Conservation (phyloP, 2,797 vertebrate genomes). For the Amniataba percoides region DNA sequence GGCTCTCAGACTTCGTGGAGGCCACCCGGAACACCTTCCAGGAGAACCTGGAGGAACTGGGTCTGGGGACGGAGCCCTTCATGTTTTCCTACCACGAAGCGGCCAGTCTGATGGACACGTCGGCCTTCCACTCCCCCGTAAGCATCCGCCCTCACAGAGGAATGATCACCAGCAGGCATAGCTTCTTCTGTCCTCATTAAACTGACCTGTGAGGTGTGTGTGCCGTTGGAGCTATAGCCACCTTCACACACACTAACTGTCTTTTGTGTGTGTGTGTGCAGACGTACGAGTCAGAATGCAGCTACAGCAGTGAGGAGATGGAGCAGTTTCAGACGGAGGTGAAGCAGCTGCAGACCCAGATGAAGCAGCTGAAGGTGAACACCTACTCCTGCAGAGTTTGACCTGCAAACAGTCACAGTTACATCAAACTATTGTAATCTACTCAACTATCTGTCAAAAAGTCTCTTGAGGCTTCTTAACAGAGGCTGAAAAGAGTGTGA, state of each 20-base stretch:
- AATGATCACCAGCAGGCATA: not conserved
- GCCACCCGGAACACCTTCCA: constrained; percentile 85
- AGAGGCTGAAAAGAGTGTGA: not conserved
- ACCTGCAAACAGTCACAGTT: not conserved
- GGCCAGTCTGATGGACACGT: constrained; percentile 92
- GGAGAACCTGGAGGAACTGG: constrained; percentile 87
- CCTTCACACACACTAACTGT: not conserved
- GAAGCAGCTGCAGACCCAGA: constrained; percentile 88
- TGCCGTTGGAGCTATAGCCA: too few species aligned
- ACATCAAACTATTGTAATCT: not conserved
- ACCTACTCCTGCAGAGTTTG: not conserved
- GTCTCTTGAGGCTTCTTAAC: not conserved
- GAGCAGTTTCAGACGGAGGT: constrained; percentile 90
- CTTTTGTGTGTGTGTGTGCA: constrained; percentile 50
- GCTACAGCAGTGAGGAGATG: constrained; percentile 88
- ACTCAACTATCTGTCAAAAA: too few species aligned
- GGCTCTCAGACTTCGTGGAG: constrained; percentile 88
- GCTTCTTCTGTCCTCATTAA: too few species aligned
- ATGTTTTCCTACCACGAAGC: constrained; percentile 92
- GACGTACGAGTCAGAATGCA: constrained; percentile 87
- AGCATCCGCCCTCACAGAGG: constrained; percentile 55
- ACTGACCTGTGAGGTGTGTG: too few species aligned
- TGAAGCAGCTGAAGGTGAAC: constrained; percentile 89
- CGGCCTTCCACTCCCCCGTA: constrained; percentile 92
- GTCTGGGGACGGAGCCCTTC: constrained; percentile 83